Base-by-base conservation (phyloP, 1,140 invertebrate species). In the Heliconius eleuchia region DNA sequence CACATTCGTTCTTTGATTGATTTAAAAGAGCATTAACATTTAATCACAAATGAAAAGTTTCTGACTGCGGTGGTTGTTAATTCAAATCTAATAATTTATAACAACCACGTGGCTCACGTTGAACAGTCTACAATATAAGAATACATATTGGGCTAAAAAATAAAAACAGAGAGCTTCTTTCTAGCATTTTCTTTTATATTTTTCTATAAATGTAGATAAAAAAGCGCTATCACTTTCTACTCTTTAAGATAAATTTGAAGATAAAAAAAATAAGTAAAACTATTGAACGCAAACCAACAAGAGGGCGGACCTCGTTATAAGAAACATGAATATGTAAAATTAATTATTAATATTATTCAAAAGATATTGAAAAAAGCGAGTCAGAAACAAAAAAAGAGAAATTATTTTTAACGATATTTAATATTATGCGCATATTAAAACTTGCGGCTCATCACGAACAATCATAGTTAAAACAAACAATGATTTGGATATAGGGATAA, bases 341-440 rank as follows among this genome's bases (percentile, higher is more conserved):
- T 57, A 57, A 57, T 57, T 57, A 37, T 37, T 37, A 37, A 37
- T 37, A 37, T 37, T 37, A 57, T 57, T 57, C 55, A 57, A 57
- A 57, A 7, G n/a, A 57, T 57, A 23, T 57, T 3, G n/a, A 34
- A 57, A 19, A 52, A 52, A 52, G 3, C 50, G 50, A 19, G 18
- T 52, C 50, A 19, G 55, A 57, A 55, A 74, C 19, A 74, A 74
- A 39, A 57, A 57, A 19, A 7, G 3, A 66, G 42, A 73, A 6
- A 23, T 18, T 60, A 18, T 5, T 60, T 73, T 73, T 30, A 78
- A 78, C 73, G 34, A 50, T 73, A 73, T 71, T 46, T n/a, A 70
- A 84, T 81, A 82, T 78, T 86, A 89, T 89, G 86, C 84, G 83
- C 87, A 88, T 88, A 87, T 82, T 73, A 84, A 84, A 82, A 85